Evolutionary conservation across 1,140 invertebrate species (phyloP).

Genomic region (Euura lappo): DNA sequence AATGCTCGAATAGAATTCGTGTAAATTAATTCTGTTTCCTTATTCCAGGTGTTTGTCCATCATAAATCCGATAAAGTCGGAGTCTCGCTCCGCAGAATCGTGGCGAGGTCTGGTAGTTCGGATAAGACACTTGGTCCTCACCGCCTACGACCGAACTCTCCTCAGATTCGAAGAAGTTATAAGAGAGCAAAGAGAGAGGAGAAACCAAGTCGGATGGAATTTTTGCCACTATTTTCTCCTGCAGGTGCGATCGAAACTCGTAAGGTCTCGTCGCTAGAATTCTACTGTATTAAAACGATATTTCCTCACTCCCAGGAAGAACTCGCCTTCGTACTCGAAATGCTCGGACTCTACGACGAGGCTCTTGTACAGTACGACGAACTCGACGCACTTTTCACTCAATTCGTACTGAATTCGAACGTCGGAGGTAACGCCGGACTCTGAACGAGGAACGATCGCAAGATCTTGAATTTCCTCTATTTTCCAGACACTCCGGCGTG

Average conservation of each 20-base stretch:
- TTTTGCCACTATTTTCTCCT: conserved; percentile 94
- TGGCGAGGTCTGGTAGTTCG: conserved; percentile 85
- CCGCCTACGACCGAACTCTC: conserved; percentile 86
- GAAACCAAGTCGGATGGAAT: conserved; percentile 91
- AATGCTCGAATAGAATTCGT: conserved; percentile 11
- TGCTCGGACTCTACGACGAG: conserved; percentile 92
- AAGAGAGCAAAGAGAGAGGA: conserved; percentile 84
- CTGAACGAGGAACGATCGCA: not conserved
- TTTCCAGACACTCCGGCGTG: conserved; percentile 76
- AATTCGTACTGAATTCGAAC: conserved; percentile 93
- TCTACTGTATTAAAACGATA: conserved; percentile 17
- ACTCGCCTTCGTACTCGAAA: conserved; percentile 92
- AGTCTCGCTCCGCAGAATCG: conserved; percentile 86
- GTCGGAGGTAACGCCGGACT: conserved; percentile 68
- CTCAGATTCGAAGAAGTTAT: conserved; percentile 91
- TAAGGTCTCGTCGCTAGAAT: conserved; percentile 9
- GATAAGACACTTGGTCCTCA: conserved; percentile 82
- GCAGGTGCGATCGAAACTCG: conserved; percentile 66
- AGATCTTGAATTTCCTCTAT: conserved; percentile 22
- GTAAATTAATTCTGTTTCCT: conserved; percentile 12
- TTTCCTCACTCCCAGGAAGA: conserved; percentile 79
- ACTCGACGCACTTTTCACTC: conserved; percentile 94
- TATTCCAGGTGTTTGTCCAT: conserved; percentile 85
- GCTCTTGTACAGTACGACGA: conserved; percentile 97
- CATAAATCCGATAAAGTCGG: conserved; percentile 87